phyloP scores from a whole-genome alignment of 2,113 vertebrate species.

The Malurus melanocephalus region DNA sequence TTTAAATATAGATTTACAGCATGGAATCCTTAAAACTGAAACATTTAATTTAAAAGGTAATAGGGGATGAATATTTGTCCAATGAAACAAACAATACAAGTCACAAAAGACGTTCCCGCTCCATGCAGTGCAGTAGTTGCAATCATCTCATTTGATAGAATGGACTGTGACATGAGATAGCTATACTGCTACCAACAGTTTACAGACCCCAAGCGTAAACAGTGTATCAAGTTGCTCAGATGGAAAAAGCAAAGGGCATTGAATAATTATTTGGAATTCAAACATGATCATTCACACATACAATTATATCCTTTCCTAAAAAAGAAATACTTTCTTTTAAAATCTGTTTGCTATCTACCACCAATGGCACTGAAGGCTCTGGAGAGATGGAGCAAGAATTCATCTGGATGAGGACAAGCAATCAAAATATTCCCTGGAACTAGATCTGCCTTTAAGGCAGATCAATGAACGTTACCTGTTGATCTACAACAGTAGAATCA shows the following conservation, averaged over 20 bases:
- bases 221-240: neutral
- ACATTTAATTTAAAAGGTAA: neutral
- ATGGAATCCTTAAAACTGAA: neutral
- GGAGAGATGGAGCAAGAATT: slow-evolving; percentile 11
- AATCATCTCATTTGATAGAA: neutral
- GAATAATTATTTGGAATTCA: slow-evolving; percentile 4
- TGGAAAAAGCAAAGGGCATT: neutral
- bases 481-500: slow-evolving; percentile 1
- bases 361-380: neutral
- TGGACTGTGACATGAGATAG: neutral
- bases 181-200: neutral
- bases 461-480: slow-evolving; percentile 47
- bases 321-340: neutral
- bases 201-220: neutral
- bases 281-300: neutral
- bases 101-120: neutral
- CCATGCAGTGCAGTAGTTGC: neutral
- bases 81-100: neutral
- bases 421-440: slow-evolving; percentile 53
- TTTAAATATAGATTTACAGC: neutral
- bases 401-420: slow-evolving; percentile 37
- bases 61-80: neutral
- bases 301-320: neutral
- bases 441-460: slow-evolving; percentile 15
- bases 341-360: neutral